Evolutionary conservation across 2,797 vertebrate genomes (phyloP).

Genomic region (Falco rusticolus): DNA sequence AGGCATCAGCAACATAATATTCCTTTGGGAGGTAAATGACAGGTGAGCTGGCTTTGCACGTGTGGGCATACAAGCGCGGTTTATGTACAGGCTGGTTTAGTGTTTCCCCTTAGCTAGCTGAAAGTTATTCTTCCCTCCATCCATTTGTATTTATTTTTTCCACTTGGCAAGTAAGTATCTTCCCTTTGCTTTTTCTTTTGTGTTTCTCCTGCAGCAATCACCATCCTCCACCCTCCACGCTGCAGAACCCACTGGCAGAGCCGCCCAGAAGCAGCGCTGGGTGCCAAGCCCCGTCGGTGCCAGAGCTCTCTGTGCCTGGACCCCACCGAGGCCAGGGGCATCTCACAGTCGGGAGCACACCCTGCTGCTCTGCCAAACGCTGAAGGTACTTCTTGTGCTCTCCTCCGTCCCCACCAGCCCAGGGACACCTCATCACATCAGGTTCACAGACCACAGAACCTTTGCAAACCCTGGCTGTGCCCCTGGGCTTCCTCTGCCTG

Average conservation of each 20-base stretch:
- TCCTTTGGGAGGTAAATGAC: slow-evolving; percentile 79
- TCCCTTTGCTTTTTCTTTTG: not conserved
- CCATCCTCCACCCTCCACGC: rapidly evolving
- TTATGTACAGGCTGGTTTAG: not conserved
- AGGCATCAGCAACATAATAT: slow-evolving; percentile 94
- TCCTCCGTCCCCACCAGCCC: not conserved
- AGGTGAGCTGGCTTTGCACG: rapidly evolving
- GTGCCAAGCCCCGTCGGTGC: rapidly evolving
- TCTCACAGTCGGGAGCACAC: rapidly evolving
- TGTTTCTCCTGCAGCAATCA: rapidly evolving
- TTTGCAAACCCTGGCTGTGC: not conserved
- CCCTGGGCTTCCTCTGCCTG: not conserved
- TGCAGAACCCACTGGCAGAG: not conserved
- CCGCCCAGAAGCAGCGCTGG: not conserved
- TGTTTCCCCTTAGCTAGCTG: not conserved
- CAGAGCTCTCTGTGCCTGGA: not conserved
- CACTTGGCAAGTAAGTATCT: not conserved
- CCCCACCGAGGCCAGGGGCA: rapidly evolving
- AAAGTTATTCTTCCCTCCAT: not conserved
- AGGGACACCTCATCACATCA: rapidly evolving
- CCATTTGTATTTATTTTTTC: not conserved
- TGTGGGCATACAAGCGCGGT: no score
- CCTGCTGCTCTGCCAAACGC: not conserved
- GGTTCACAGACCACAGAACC: not conserved
- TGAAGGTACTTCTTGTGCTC: rapidly evolving